Percentiles rank a stretch among this genome's conserved stretches.
These are phyloP conservation scores for Hemibagrus wyckioides DNA, from an alignment of 2,113 vertebrate species.

Conservation along the genomic window DNA sequence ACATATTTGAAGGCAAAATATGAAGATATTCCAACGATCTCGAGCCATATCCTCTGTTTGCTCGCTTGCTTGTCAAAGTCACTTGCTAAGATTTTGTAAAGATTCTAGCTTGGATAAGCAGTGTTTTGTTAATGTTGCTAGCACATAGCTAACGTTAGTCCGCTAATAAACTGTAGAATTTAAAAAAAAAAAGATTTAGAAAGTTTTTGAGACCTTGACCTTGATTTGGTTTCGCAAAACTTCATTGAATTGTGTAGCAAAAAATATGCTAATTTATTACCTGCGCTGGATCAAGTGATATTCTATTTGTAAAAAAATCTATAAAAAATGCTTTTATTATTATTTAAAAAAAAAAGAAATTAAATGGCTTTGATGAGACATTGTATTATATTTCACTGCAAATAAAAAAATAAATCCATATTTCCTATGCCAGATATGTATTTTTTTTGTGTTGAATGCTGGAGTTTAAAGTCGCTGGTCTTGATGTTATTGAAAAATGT, in stretches of 20 bases:
- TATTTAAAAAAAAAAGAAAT: too few relatives aligned
- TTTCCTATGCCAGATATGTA: too few relatives aligned
- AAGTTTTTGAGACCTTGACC: neutral
- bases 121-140: neutral
- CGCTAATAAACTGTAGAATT: neutral
- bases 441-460: neutral
- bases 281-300: neutral
- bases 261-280: neutral
- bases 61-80: neutral
- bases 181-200: too few relatives aligned
- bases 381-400: neutral
- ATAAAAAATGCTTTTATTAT: too few relatives aligned
- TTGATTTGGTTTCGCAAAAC: too few relatives aligned
- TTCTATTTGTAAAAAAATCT: neutral
- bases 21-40: neutral
- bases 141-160: neutral
- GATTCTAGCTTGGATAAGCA: neutral
- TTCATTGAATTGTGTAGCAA: neutral
- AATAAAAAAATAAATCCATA: neutral
- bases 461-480: too few relatives aligned
- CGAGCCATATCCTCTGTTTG: neutral
- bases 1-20: neutral
- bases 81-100: too few relatives aligned
- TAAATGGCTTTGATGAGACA: too few relatives aligned
- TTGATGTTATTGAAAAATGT: too few relatives aligned